Evolutionary conservation across 2,888 invertebrate genomes (phyloP).

Genomic region (Xanthorhoe spadicearia): DNA sequence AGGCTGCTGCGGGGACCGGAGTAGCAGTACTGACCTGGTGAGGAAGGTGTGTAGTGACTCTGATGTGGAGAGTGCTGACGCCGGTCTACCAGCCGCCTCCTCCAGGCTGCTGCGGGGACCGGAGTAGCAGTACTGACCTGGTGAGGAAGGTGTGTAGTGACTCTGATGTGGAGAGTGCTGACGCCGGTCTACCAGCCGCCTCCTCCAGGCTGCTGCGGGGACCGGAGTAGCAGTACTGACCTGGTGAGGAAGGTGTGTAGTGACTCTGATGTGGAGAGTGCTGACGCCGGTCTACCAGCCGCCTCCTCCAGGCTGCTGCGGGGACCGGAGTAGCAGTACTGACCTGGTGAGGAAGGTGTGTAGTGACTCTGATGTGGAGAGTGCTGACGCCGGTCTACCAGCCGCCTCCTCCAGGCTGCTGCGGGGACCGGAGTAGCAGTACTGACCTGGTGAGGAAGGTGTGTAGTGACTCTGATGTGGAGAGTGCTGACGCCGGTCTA

Average conservation of each 20-base stretch:
- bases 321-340: slow-evolving; percentile 76
- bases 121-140: slow-evolving; percentile 78
- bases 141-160: slow-evolving; percentile 89
- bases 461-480: slow-evolving; percentile 81
- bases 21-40: slow-evolving; percentile 84
- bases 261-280: slow-evolving; percentile 81
- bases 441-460: slow-evolving; percentile 91
- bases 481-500: slow-evolving; percentile 80
- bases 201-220: slow-evolving; percentile 76
- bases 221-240: slow-evolving; percentile 77
- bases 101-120: slow-evolving; percentile 75
- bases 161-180: slow-evolving; percentile 81
- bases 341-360: slow-evolving; percentile 91
- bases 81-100: slow-evolving; percentile 78
- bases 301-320: slow-evolving; percentile 78
- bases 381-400: slow-evolving; percentile 79
- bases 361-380: slow-evolving; percentile 80
- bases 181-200: slow-evolving; percentile 78
- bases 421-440: slow-evolving; percentile 76
- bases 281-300: slow-evolving; percentile 79
- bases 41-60: slow-evolving; percentile 88
- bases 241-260: slow-evolving; percentile 90
- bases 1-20: slow-evolving; percentile 73
- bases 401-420: slow-evolving; percentile 79
- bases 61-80: slow-evolving; percentile 81